Evolutionary conservation across 2,113 vertebrate species (phyloP).

Genomic region (Eidolon helvum): DNA sequence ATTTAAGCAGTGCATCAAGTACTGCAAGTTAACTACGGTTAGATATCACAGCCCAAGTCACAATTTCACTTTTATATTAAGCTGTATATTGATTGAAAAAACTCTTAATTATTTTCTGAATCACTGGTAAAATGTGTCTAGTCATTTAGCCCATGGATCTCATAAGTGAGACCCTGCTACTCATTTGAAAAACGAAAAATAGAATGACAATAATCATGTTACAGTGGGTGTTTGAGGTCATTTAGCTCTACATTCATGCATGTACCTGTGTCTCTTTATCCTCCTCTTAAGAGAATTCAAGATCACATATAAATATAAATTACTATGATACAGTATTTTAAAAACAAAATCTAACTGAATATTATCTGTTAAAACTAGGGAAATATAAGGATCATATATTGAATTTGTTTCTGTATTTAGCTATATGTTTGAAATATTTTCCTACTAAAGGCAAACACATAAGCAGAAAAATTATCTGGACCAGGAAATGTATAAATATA

Average conservation of each 20-base stretch:
- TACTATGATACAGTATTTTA: neutral
- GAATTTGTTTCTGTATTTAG: neutral
- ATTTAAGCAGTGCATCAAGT: neutral
- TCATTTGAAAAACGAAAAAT: neutral
- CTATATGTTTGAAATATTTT: slow-evolving; percentile 3
- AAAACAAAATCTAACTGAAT: slow-evolving; percentile 10
- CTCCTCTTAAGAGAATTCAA: neutral
- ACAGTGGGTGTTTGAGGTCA: neutral
- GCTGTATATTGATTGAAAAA: neutral
- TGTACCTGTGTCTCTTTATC: neutral
- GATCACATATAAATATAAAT: neutral
- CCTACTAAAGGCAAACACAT: neutral
- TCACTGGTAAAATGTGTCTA: neutral
- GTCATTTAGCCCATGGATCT: neutral
- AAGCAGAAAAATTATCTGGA: neutral
- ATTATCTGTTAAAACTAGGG: slow-evolving; percentile 25
- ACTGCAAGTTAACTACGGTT: neutral
- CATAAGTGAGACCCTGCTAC: neutral
- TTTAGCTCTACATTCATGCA: rapidly evolving
- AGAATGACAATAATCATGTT: neutral
- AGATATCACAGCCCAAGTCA: neutral
- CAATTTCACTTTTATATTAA: neutral
- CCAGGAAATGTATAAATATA: neutral
- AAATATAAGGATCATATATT: neutral
- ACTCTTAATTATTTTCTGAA: slow-evolving; percentile 10